Conservation (phyloP, 2,113 vertebrate genomes). For the Columbina picui region DNA sequence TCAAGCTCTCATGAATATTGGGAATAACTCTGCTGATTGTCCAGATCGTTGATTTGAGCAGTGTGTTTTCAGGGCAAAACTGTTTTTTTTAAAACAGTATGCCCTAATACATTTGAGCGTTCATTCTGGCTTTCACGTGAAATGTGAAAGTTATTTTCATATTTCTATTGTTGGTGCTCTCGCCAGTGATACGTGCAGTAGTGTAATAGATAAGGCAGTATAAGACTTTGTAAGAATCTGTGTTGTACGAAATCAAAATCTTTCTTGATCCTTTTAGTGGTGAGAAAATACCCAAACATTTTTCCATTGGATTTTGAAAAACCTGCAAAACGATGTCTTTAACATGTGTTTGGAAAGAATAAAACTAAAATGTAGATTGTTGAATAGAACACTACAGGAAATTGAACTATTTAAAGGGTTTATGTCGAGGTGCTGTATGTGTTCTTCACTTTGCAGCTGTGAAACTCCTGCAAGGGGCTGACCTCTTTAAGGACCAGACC, state of each 20-base stretch:
- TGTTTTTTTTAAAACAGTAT: background rate
- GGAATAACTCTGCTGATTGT: background rate
- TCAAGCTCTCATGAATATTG: background rate
- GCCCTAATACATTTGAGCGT: background rate
- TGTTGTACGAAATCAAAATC: background rate
- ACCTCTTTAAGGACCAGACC: conserved; percentile 93
- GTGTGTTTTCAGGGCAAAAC: background rate
- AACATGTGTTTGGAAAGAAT: background rate
- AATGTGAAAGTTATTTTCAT: background rate
- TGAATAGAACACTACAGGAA: background rate
- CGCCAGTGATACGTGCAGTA: background rate
- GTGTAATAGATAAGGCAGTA: background rate
- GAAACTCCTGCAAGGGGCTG: conserved; percentile 87
- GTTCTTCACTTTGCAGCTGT: conserved; percentile 78
- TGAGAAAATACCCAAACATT: background rate
- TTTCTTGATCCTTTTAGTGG: background rate
- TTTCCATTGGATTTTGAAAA: background rate
- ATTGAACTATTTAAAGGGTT: background rate
- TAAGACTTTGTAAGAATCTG: background rate
- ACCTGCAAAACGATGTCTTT: background rate
- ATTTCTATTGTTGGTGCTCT: background rate
- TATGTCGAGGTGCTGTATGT: background rate
- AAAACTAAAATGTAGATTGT: background rate
- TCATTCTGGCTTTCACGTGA: background rate
- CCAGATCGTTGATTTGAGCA: background rate